Evolutionary conservation across 2,797 vertebrate species (phyloP), one percentile per base, ranked within the genome.

Genomic region (Danio choprae): DNA sequence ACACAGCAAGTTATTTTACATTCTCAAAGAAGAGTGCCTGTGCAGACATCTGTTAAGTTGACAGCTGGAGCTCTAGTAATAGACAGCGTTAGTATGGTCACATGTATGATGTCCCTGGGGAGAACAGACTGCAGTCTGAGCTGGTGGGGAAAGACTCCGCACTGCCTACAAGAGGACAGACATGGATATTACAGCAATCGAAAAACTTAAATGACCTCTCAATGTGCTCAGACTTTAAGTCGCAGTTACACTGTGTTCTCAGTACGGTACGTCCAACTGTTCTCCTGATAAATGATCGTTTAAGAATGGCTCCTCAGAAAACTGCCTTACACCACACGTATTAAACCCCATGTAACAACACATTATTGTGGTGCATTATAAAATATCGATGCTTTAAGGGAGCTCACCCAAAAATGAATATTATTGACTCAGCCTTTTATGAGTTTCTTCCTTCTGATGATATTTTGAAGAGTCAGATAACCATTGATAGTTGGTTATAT

Each of bases 101-200:
- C 83, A 83, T 69, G 81, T 68, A 81, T 83, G 83, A 83, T 77
- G 68, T 86, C 83, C 83, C 81, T 63, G 60, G 81, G 69, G 83
- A 84, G 69, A 68, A 83, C 80, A 84, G 75, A 84, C 83, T 86
- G 83, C 85, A 81, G 85, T 83, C 83, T 72, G 60, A 71, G 78
- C 74, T 60, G 51, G 58, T 53, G 50, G 77, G n/a, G 44, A 60
- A 70, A 62, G 69, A 69, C 60, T 84, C 83, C 22, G 75, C 15
- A 59, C 50, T 64, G 80, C 85, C 85, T 36, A 18, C 83, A 84
- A 70, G 75, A 84, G 85, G 83, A 63, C 68, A 82, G 41, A 81
- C 38, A 41, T 38, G 72, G 43, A 22, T 15, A 8, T 74, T 36
- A 22, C 16, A 74, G 58, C 43, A 68, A 15, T 51, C 16, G 15